These are phyloP conservation scores for Drosophila bipectinata DNA, from an alignment of 1,140 invertebrate species.

Conservation along the genomic window DNA sequence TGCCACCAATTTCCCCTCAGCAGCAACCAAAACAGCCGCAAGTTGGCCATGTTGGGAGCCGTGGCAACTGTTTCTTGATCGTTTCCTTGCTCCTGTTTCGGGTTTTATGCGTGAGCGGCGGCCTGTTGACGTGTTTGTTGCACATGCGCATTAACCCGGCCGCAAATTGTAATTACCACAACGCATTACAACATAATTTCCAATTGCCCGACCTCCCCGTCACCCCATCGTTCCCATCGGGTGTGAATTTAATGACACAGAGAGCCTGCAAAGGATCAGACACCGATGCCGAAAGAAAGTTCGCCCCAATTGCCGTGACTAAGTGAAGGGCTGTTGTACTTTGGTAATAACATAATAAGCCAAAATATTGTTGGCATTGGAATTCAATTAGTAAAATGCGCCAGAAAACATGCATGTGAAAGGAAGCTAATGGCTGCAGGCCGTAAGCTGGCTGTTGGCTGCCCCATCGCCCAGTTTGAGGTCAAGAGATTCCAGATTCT, in stretches of 20 bases:
- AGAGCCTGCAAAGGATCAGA: constrained; percentile 21
- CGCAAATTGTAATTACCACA: constrained; percentile 82
- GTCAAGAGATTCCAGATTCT: constrained; percentile 41
- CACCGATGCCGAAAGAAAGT: constrained; percentile 66
- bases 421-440: constrained; percentile 21
- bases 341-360: constrained; percentile 78
- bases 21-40: not conserved
- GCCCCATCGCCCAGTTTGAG: constrained; percentile 41
- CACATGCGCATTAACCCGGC: constrained; percentile 80
- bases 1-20: constrained; percentile 4
- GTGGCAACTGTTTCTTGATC: constrained; percentile 36
- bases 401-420: constrained; percentile 35
- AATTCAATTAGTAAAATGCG: constrained; percentile 75
- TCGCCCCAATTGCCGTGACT: constrained; percentile 61
- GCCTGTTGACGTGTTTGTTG: constrained; percentile 75
- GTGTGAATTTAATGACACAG: constrained; percentile 74
- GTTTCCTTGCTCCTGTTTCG: constrained; percentile 44
- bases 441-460: not conserved
- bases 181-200: constrained; percentile 81
- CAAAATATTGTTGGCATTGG: constrained; percentile 77
- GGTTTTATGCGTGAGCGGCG: constrained; percentile 43
- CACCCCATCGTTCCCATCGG: constrained; percentile 47
- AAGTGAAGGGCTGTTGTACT: constrained; percentile 62
- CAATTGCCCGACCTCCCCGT: constrained; percentile 43
- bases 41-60: not conserved